Evolutionary conservation across 1,140 invertebrate genomes (phyloP).

Genomic region (Trissolcus basalis): DNA sequence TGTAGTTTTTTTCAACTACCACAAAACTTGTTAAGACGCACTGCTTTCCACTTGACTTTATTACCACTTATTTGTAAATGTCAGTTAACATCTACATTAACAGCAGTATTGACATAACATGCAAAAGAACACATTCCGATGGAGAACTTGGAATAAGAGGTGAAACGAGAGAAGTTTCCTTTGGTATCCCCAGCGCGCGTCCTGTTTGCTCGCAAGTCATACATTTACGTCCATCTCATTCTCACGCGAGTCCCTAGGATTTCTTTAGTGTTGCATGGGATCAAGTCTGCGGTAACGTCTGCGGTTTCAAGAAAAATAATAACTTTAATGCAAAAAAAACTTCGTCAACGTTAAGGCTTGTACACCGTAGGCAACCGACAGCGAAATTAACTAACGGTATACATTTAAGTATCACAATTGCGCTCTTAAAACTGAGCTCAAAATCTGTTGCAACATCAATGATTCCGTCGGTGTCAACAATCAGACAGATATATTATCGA

Average conservation of each 20-base stretch:
- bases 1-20: slow-evolving; percentile 41
- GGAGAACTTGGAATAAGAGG: slow-evolving; percentile 22
- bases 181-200: neutral
- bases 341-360: slow-evolving; percentile 9
- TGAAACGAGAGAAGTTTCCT: slow-evolving; percentile 54
- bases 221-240: slow-evolving; percentile 13
- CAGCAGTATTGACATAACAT: slow-evolving; percentile 43
- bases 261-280: slow-evolving; percentile 26
- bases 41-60: slow-evolving; percentile 48
- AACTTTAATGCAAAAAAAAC: slow-evolving; percentile 27
- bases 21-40: slow-evolving; percentile 43
- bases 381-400: slow-evolving; percentile 44
- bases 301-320: slow-evolving; percentile 40
- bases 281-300: slow-evolving; percentile 44
- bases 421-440: neutral
- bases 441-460: slow-evolving; percentile 26
- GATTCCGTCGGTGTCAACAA: slow-evolving; percentile 34
- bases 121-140: slow-evolving; percentile 25
- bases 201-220: slow-evolving; percentile 15
- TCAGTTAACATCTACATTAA: slow-evolving; percentile 55
- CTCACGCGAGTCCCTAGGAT: slow-evolving; percentile 27
- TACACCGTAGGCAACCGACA: slow-evolving; percentile 9
- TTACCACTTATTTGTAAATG: slow-evolving; percentile 56
- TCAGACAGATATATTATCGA: slow-evolving; percentile 32
- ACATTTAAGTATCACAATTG: slow-evolving; percentile 23